A percentile compares a stretch with the other conserved stretches of the same genome.
These are phyloP conservation scores for Hymenochirus boettgeri DNA, from an alignment of 2,113 vertebrate species.

Conservation along the genomic window DNA sequence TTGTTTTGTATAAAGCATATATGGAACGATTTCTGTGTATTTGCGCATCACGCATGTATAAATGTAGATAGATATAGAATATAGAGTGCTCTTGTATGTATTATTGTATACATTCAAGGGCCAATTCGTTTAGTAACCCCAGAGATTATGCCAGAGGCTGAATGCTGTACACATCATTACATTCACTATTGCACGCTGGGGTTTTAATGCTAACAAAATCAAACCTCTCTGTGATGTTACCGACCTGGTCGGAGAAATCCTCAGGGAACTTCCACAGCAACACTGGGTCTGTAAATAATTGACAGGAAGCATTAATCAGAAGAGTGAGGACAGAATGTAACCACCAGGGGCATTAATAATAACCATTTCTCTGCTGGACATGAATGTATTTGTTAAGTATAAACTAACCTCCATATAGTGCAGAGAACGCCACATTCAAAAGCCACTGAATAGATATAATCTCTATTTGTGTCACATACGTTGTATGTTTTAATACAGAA, in stretches of 20 bases:
- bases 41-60: too few relatives aligned
- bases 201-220: constrained; percentile 31
- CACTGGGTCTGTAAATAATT: constrained; percentile 98
- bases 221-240: constrained; percentile 70
- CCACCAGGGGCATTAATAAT: constrained; percentile 26
- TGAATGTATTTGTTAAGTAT: too few relatives aligned
- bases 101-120: constrained; percentile 6
- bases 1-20: too few relatives aligned
- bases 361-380: constrained; percentile 3
- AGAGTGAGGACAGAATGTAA: constrained; percentile 66
- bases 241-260: constrained; percentile 98
- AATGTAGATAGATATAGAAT: too few relatives aligned
- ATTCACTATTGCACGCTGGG: constrained; percentile 15
- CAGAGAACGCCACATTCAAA: too few relatives aligned
- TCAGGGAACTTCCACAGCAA: constrained; percentile 98
- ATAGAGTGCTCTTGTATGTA: not conserved
- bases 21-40: too few relatives aligned
- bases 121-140: constrained; percentile 3
- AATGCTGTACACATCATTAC: constrained; percentile 35
- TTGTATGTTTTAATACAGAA: too few relatives aligned
- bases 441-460: too few relatives aligned
- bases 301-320: constrained; percentile 92
- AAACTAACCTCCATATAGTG: too few relatives aligned
- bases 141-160: constrained; percentile 5
- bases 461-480: too few relatives aligned